These are phyloP conservation scores for Microtus pennsylvanicus DNA, from an alignment of 2,113 vertebrate genomes.

Conservation along the genomic window DNA sequence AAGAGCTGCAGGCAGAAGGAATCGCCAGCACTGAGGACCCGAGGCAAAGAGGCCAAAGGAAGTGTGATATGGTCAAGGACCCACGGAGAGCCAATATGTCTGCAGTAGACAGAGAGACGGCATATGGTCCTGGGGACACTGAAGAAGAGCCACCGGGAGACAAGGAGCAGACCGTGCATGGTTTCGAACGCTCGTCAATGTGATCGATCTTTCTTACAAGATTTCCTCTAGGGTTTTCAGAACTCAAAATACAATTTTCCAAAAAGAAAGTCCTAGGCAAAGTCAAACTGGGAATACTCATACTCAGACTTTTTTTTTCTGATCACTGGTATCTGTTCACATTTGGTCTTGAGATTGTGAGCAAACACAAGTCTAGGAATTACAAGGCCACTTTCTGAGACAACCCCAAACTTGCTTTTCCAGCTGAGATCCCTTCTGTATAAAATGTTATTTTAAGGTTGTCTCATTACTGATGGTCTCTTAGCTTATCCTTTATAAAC, in stretches of 20 bases:
- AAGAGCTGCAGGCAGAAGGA: neutral
- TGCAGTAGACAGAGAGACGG: neutral
- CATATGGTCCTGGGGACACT: neutral
- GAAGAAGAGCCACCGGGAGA: neutral
- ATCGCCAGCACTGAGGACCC: neutral
- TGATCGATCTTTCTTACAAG: neutral
- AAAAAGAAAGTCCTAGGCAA: neutral
- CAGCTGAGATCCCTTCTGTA: neutral
- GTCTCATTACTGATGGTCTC: neutral
- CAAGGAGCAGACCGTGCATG: too few relatives aligned
- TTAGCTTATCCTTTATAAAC: neutral
- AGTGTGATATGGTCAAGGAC: neutral
- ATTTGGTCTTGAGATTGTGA: neutral
- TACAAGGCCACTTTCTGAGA: neutral
- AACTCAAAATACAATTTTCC: neutral
- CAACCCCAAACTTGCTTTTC: neutral
- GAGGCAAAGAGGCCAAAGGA: neutral
- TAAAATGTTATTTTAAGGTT: neutral
- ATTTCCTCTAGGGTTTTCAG: slow-evolving; percentile 22
- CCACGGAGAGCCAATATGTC: neutral
- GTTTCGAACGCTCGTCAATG: neutral
- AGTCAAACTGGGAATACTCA: neutral
- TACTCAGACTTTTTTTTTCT: neutral
- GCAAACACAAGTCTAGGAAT: neutral
- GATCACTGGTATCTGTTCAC: neutral